Conservation (phyloP, 1,140 invertebrate genomes). For the Rhizoglyphus robini region DNA sequence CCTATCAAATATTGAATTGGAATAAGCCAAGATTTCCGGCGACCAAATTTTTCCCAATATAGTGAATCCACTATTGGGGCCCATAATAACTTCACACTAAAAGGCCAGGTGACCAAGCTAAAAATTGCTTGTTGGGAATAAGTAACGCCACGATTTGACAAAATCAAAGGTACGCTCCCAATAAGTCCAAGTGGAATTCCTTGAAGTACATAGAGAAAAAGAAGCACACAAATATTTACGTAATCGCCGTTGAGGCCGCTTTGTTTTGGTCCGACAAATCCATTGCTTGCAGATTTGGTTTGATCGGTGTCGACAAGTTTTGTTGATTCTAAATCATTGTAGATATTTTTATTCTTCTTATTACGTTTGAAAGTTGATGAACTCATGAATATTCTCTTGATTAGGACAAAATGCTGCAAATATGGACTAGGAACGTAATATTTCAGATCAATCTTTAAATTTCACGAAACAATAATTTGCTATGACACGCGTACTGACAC, state of each 20-base stretch:
- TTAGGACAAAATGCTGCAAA: too few species aligned
- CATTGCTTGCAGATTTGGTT: background rate
- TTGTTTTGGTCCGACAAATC: too few species aligned
- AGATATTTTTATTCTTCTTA: too few species aligned
- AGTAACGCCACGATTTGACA: conserved; percentile 75
- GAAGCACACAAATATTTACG: conserved; percentile 55
- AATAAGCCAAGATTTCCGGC: conserved; percentile 93
- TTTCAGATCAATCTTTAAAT: too few species aligned
- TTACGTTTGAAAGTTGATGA: too few species aligned
- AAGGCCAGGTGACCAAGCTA: conserved; percentile 95
- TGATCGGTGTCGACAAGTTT: too few species aligned
- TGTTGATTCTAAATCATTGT: too few species aligned
- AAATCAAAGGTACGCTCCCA: conserved; percentile 82
- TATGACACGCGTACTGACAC: too few species aligned
- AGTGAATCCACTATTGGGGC: conserved; percentile 92
- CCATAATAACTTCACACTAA: conserved; percentile 93
- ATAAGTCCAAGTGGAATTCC: conserved; percentile 88
- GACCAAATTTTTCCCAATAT: conserved; percentile 64
- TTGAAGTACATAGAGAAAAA: conserved; percentile 86
- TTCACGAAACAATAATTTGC: too few species aligned
- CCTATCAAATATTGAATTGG: conserved; percentile 64
- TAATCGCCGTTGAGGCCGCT: conserved; percentile 26
- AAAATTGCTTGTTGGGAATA: conserved; percentile 94
- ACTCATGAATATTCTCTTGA: too few species aligned
- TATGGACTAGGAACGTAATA: too few species aligned